phyloP scores from a whole-genome alignment of 2,113 vertebrate genomes.

The Lepus timidus region DNA sequence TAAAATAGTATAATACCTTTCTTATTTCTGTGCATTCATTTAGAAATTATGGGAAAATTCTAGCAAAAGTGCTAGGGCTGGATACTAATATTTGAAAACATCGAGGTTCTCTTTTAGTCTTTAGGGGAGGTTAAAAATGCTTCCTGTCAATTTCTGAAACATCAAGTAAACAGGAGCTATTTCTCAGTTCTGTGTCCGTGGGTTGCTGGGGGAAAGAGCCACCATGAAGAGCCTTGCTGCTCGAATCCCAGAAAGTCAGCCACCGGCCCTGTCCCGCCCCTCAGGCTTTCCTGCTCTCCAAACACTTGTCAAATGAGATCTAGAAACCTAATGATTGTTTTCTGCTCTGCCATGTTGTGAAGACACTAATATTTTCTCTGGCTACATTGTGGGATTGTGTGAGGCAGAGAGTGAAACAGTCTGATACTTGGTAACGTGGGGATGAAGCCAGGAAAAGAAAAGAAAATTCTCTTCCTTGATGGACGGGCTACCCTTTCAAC shows the following conservation, averaged over 20 bases:
- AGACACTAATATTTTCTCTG: constrained; percentile 2
- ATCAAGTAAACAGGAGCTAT: constrained; percentile 38
- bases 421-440: not conserved
- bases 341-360: constrained; percentile 6
- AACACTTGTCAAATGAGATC: constrained; percentile 6
- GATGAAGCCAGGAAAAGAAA: not conserved
- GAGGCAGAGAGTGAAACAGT: constrained; percentile 38
- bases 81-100: constrained; percentile 57
- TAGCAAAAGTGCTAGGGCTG: constrained; percentile 51
- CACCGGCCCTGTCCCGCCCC: no score
- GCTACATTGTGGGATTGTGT: not conserved
- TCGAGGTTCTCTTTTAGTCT: constrained; percentile 33
- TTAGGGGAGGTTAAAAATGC: constrained; percentile 36
- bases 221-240: not conserved
- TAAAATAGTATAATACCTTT: constrained; percentile 80
- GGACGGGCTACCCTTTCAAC: not conserved
- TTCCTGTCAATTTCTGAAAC: constrained; percentile 56
- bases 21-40: constrained; percentile 83
- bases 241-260: not conserved
- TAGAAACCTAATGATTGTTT: not conserved
- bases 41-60: constrained; percentile 76
- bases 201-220: not conserved
- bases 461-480: not conserved
- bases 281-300: not conserved
- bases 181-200: constrained; percentile 22